Base-by-base conservation (phyloP, 2,888 invertebrate genomes). In the Peribatodes rhomboidaria region DNA sequence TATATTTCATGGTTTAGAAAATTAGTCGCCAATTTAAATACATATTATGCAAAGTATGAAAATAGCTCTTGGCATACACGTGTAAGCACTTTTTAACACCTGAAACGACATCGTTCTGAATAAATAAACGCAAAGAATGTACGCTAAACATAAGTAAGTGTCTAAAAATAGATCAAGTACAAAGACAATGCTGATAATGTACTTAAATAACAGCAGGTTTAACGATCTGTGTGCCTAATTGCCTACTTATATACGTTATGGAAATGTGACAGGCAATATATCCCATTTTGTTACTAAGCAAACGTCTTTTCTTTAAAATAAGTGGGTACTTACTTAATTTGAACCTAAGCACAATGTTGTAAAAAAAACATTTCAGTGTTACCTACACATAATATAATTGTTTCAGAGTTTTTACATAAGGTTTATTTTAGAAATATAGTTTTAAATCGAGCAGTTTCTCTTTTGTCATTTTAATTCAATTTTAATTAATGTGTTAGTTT, bases 21-120 rank as follows among this genome's bases (percentile, higher is more conserved):
- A 44, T 55, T 50, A 46, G 42, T 50, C 60, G 39, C 13, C n/a
- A 37, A 52, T 53, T 53, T 52, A 18, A 52, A 53, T 52, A 46
- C 42, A 31, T 31, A 10, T n/a, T 27, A 47, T 27, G 6, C n/a
- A n/a, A n/a, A n/a, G 27, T 31, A 31, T 49, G 27, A 14, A 49
- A 47, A 47, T 49, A 49, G 10, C 31, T 49, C 27, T 18, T 47
- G n/a, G n/a, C 16, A 31, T 47, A 31, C 47, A 41, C 59, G 20
- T 39, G n/a, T 14, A 54, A n/a, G 41, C 71, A 69, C 44, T 49
- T 58, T 66, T 46, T 53, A 70, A 55, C 79, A 79, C 77, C 71
- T 79, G 78, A 58, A 68, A 61, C 54, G 77, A 77, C 66, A 76
- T n/a, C 42, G 20, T 22, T 14, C 39, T 44, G 50, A 33, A 59